Conservation (phyloP, 2,888 invertebrate species). For the Drosophila buzzatii region DNA sequence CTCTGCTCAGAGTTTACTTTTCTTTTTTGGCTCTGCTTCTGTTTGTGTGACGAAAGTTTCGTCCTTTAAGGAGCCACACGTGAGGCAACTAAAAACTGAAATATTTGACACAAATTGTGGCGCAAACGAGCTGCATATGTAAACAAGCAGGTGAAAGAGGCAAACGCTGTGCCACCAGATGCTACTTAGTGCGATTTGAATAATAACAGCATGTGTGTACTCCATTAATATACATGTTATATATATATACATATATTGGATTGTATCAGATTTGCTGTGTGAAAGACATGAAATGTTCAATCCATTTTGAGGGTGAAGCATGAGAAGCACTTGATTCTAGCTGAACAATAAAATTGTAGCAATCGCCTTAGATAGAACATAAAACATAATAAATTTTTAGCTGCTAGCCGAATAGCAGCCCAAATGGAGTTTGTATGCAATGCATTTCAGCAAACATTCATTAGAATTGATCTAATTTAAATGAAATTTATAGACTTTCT, state of each 20-base stretch:
- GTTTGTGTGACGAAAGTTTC: slow-evolving; percentile 28
- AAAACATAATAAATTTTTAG: no score
- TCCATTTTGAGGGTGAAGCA: neutral
- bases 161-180: slow-evolving; percentile 4
- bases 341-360: neutral
- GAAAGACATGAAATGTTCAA: neutral
- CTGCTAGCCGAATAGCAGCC: no score
- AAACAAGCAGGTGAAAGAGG: neutral
- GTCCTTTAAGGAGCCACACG: slow-evolving; percentile 7
- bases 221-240: neutral
- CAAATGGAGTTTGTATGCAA: no score
- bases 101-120: slow-evolving; percentile 14
- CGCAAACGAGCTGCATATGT: slow-evolving; percentile 18
- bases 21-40: neutral
- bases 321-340: neutral
- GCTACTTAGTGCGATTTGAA: slow-evolving; percentile 1
- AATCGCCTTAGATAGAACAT: no score
- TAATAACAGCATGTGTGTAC: slow-evolving; percentile 1
- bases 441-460: no score
- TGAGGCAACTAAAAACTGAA: slow-evolving; percentile 12
- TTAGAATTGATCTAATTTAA: neutral
- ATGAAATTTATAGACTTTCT: neutral
- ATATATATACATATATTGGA: neutral
- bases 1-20: neutral
- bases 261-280: neutral